A percentile compares a stretch with the other conserved stretches of the same genome.
Evolutionary conservation across 2,888 invertebrate genomes (phyloP).

Genomic region (Epirrita christyi): DNA sequence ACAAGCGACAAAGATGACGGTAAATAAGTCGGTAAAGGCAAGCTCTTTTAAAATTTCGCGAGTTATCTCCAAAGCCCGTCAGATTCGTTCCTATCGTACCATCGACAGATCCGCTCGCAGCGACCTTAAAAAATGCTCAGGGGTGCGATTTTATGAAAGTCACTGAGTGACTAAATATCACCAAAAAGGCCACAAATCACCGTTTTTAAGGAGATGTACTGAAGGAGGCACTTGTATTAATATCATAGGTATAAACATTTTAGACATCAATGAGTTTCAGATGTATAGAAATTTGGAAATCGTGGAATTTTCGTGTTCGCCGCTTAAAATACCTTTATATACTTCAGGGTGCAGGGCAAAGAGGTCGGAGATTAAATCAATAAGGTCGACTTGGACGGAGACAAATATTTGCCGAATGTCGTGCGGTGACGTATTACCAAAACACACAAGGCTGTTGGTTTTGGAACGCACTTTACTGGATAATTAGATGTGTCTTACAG

Average conservation of each 20-base stretch:
- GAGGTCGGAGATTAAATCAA: constrained; percentile 52
- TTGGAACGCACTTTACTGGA: constrained; percentile 43
- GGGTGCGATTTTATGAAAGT: too few species aligned
- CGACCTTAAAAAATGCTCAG: constrained; percentile 39
- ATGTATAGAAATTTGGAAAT: too few species aligned
- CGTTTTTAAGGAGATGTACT: too few species aligned
- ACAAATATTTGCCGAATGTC: constrained; percentile 60
- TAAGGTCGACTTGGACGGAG: constrained; percentile 51
- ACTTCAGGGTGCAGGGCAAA: constrained; percentile 41
- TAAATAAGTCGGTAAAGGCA: constrained; percentile 6
- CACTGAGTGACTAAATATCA: too few species aligned
- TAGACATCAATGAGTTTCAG: too few species aligned
- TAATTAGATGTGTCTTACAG: constrained; percentile 33
- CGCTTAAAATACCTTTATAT: constrained; percentile 23
- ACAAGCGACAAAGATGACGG: neutral
- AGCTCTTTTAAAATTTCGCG: constrained; percentile 19
- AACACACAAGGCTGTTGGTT: constrained; percentile 40
- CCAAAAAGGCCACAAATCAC: too few species aligned
- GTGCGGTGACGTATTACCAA: constrained; percentile 50
- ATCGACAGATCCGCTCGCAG: constrained; percentile 27
- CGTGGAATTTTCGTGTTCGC: too few species aligned
- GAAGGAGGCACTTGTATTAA: too few species aligned
- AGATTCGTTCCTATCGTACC: constrained; percentile 26
- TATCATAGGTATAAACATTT: too few species aligned
- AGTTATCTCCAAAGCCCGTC: constrained; percentile 20